These are phyloP conservation scores for Amblyornis subalaris DNA, from an alignment of 2,113 vertebrate genomes.

Conservation along the genomic window DNA sequence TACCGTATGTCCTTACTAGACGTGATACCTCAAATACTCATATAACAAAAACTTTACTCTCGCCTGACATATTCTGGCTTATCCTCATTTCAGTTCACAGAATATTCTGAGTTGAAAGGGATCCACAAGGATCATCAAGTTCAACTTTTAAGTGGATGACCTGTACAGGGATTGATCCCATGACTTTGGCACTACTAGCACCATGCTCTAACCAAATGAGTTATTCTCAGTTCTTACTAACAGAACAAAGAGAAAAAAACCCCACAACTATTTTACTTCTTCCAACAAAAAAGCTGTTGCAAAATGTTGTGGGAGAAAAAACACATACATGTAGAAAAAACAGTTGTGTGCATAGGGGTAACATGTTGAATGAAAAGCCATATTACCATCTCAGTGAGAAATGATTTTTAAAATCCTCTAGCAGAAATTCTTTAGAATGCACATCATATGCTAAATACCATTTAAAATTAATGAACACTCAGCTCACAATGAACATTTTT, in stretches of 20 bases:
- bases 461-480: background rate
- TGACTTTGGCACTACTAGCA: background rate
- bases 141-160: background rate
- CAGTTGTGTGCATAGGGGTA: background rate
- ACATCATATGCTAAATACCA: background rate
- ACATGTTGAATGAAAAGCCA: background rate
- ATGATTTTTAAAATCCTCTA: background rate
- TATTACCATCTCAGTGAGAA: background rate
- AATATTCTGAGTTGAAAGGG: background rate
- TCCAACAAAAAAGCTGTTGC: background rate
- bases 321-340: fast-evolving
- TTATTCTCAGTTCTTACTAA: background rate
- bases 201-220: background rate
- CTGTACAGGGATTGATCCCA: background rate
- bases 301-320: background rate
- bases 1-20: background rate
- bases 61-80: background rate
- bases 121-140: background rate
- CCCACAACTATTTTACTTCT: background rate
- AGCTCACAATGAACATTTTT: background rate
- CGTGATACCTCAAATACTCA: background rate
- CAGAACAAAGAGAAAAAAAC: background rate
- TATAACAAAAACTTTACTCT: background rate
- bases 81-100: background rate
- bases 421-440: background rate